Evolutionary conservation across 2,888 invertebrate genomes (phyloP).

Genomic region (Clivina fossor): DNA sequence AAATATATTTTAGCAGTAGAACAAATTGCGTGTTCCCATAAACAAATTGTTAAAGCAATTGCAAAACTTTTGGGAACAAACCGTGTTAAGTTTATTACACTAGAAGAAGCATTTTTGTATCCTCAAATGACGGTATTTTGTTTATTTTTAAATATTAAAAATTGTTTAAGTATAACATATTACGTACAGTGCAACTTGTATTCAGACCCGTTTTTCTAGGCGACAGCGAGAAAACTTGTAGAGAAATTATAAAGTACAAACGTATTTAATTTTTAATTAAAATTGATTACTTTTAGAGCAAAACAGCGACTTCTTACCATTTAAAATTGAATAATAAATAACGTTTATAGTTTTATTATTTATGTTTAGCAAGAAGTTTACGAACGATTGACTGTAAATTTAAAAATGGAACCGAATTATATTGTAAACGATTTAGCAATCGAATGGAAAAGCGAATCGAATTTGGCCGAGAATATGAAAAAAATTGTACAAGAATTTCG

Average conservation of each 20-base stretch:
- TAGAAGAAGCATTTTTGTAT: constrained; percentile 61
- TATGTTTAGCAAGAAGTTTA: constrained; percentile 58
- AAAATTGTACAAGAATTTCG: constrained; percentile 54
- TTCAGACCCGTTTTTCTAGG: too few relatives aligned
- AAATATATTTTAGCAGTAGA: constrained; percentile 67
- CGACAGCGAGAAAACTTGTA: too few relatives aligned
- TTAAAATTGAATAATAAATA: not conserved
- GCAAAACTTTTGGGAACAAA: constrained; percentile 58
- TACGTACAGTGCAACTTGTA: not conserved
- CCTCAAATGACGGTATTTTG: constrained; percentile 54
- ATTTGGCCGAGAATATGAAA: constrained; percentile 56
- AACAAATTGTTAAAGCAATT: constrained; percentile 61
- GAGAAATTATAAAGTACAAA: too few relatives aligned
- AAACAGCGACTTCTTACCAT: too few relatives aligned
- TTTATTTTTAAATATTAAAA: constrained; percentile 16
- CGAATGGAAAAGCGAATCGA: constrained; percentile 58
- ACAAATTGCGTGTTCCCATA: constrained; percentile 58
- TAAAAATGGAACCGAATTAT: constrained; percentile 62
- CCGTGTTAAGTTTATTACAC: constrained; percentile 58
- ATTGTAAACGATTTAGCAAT: constrained; percentile 56
- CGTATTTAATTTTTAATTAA: too few relatives aligned
- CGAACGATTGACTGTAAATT: constrained; percentile 60
- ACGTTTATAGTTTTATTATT: not conserved
- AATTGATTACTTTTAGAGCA: too few relatives aligned
- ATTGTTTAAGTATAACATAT: not conserved